Evolutionary conservation across 2,888 invertebrate species (phyloP).

Genomic region (Ophonus ardosiacus): DNA sequence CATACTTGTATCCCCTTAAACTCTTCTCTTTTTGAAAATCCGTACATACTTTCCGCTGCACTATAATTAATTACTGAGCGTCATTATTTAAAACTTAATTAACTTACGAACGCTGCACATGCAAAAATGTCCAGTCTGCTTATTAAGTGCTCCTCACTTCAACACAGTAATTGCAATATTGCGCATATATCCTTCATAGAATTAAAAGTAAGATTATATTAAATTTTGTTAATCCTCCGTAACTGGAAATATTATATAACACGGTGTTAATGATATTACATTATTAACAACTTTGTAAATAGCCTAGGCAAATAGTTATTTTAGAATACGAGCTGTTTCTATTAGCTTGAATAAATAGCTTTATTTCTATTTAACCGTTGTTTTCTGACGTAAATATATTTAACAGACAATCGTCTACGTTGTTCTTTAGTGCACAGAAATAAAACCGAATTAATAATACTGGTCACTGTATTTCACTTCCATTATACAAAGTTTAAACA

Average conservation of each 20-base stretch:
- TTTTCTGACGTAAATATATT: no score
- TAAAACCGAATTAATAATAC: no score
- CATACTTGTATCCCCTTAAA: neutral
- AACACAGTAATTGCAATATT: constrained; percentile 7
- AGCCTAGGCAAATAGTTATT: no score
- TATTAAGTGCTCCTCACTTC: constrained; percentile 17
- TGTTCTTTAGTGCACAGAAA: no score
- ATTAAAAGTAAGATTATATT: neutral
- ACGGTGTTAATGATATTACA: neutral
- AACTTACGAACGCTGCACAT: constrained; percentile 16
- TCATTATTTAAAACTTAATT: constrained; percentile 36
- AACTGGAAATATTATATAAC: neutral
- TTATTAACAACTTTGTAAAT: neutral
- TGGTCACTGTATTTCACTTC: no score
- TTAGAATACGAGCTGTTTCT: no score
- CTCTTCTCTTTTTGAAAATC: constrained; percentile 2
- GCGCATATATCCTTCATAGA: neutral
- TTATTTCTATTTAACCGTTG: no score
- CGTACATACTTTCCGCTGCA: constrained; percentile 12
- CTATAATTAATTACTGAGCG: constrained; percentile 13
- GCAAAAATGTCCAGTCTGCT: constrained; percentile 1
- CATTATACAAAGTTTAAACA: no score
- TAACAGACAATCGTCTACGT: no score
- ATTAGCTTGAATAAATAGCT: no score
- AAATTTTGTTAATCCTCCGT: neutral